Evolutionary conservation across 2,888 invertebrate species (phyloP), one percentile per base, ranked within the genome.

Genomic region (Patella pellucida): DNA sequence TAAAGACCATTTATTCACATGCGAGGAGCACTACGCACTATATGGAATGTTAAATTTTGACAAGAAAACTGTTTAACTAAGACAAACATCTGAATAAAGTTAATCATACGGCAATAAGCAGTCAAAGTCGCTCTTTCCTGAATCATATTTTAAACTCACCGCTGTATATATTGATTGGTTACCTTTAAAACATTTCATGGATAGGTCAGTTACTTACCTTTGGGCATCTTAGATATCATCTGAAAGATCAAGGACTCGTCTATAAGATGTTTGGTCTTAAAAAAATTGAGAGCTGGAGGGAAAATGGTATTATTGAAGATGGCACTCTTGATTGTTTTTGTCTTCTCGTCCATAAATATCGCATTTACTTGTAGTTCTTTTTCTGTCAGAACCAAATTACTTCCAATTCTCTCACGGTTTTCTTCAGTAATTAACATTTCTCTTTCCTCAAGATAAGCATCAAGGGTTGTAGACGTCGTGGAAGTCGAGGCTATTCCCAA

Each of bases 181-280:
- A 41, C 9, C 41, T 41, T 41, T 41, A 1, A 41, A 41, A 9
- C 7, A 41, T 0, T 41, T 41, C 41, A 5, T 41, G 41, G 41
- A 41, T 41, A 41, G 41, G 41, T 41, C 41, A 62, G 14, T 15
- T 19, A 51, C 69, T 68, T 69, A 84, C 85, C 85, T 80, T 85
- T 85, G 5, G 85, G 85, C 85, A 85, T 85, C 62, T 71, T 69
- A 51, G 77, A 72, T n/a, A 85, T 79, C 69, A 84, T 77, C 69
- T 79, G 71, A 68, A 81, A 83, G 1, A 82, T 76, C 14, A 31
- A 69, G 41, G 83, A 82, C n/a, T 76, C 67, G 9, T 83, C 84
- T 54, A 85, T 85, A 7, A 70, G 71, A 12, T 67, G 15, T 52
- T 79, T 79, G 16, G 81, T 78, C 62, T 76, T 41, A 73, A 83